Base-by-base conservation (phyloP, 2,888 invertebrate genomes). In the Eucriotettix oculatus region DNA sequence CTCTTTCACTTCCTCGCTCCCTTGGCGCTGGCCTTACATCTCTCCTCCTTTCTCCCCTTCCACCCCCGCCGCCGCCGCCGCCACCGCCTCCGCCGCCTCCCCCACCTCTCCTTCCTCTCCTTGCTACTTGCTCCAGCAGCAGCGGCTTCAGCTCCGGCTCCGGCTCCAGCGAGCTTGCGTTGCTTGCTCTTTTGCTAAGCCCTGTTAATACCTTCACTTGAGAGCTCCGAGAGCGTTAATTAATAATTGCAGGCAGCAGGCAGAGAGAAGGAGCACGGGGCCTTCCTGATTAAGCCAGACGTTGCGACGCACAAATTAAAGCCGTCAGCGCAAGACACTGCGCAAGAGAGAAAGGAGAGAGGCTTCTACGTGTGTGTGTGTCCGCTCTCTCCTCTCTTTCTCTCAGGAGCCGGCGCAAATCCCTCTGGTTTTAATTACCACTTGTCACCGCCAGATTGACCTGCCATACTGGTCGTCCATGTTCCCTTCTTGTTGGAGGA, bases 171-270 rank as follows among this genome's bases (percentile, higher is more conserved):
- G 57, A 57, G 57, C 29, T 54, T 29, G 29, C 29, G 29, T 48
- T 55, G 55, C 59, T 54, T 57, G 60, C 57, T 60, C 59, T 60
- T 60, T 57, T 54, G 58, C 57, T 62, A 62, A 62, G 62, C 62
- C 60, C 58, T 58, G 62, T 58, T 62, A 62, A 62, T 62, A 60
- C 62, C 62, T 62, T 62, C 60, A 60, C 62, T 62, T 60, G 53
- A 59, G 60, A 59, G 60, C 56, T 29, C 52, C 58, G 60, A 57
- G 60, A 60, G 57, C 60, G 60, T 62, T 62, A 62, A 62, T 62
- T 62, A 62, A 62, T 62, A 62, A 62, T 62, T 62, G 62, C 61
- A 42, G 29, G 61, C 59, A 52, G 56, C 61, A 56, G 56, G 12
- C 53, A 56, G 56, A 52, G 54, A 58, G 58, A 58, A 52, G 58